Conservation (phyloP, 1,140 invertebrate species). For the Micrasema longulum region DNA sequence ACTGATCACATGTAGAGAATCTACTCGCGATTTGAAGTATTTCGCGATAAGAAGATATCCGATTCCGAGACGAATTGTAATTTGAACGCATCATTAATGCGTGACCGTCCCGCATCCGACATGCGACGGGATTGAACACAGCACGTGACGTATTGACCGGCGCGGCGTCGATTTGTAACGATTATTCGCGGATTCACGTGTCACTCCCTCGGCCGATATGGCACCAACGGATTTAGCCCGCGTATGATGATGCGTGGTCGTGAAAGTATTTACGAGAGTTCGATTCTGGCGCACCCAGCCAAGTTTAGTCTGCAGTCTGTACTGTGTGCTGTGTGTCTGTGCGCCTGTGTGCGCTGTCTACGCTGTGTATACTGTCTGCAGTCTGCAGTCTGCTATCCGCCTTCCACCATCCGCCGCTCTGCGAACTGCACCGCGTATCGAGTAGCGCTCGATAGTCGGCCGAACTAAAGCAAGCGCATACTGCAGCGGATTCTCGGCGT, state of each 20-base stretch:
- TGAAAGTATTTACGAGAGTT: conserved; percentile 28
- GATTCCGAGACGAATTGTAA: neutral
- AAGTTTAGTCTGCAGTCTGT: conserved; percentile 19
- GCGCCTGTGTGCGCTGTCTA: too few species aligned
- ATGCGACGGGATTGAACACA: neutral
- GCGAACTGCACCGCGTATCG: neutral
- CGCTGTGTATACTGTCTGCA: too few species aligned
- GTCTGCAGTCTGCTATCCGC: neutral
- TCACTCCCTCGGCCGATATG: conserved; percentile 21
- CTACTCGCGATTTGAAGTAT: neutral
- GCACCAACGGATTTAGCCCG: conserved; percentile 6
- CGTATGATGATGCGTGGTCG: conserved; percentile 23
- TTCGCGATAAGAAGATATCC: neutral
- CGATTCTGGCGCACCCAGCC: conserved; percentile 15
- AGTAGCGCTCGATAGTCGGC: neutral
- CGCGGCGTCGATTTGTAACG: conserved; percentile 26
- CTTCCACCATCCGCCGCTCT: too few species aligned
- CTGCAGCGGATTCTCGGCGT: conserved; percentile 6
- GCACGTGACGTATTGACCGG: neutral
- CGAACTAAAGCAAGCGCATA: neutral
- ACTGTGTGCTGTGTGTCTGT: too few species aligned
- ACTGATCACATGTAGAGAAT: too few species aligned
- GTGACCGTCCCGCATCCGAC: neutral
- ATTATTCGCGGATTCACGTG: conserved; percentile 17
- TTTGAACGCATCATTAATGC: neutral